These are phyloP conservation scores for Lathamus discolor DNA, from an alignment of 2,113 vertebrate genomes.

Conservation along the genomic window DNA sequence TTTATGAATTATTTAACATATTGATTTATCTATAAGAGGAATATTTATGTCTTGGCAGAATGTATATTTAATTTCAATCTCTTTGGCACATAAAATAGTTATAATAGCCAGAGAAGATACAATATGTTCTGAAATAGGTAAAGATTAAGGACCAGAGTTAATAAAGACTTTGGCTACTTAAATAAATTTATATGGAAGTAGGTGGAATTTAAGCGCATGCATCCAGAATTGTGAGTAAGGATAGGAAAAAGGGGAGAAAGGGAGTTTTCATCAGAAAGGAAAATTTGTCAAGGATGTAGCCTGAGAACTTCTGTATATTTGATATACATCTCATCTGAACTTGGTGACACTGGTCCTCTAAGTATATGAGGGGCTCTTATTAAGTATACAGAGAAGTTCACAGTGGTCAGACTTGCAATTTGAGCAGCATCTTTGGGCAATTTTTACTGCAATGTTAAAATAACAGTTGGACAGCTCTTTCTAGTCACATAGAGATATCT, in stretches of 20 bases:
- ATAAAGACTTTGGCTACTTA: not conserved
- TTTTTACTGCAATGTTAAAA: not conserved
- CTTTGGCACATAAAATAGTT: not conserved
- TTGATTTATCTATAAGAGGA: conserved; percentile 23
- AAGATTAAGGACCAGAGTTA: not conserved
- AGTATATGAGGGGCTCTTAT: not conserved
- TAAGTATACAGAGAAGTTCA: not conserved
- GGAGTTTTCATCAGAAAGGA: not conserved
- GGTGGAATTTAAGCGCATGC: not conserved
- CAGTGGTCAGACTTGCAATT: not conserved
- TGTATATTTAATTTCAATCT: not conserved
- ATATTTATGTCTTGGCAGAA: conserved; percentile 24
- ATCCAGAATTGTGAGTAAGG: not conserved
- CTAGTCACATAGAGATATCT: not conserved
- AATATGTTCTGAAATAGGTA: not conserved
- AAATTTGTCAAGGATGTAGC: not conserved
- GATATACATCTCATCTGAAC: not conserved
- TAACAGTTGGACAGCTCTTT: not conserved
- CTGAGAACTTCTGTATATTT: not conserved
- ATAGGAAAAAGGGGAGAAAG: not conserved
- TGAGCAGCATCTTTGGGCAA: not conserved
- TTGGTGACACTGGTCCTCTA: not conserved
- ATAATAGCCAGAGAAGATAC: not conserved
- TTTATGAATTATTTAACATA: conserved; percentile 37
- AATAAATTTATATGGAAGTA: not conserved